A percentile compares a stretch with the other conserved stretches of the same genome.
Conservation (phyloP, 2,888 invertebrate genomes). For the Lasioglossum leucozonium region DNA sequence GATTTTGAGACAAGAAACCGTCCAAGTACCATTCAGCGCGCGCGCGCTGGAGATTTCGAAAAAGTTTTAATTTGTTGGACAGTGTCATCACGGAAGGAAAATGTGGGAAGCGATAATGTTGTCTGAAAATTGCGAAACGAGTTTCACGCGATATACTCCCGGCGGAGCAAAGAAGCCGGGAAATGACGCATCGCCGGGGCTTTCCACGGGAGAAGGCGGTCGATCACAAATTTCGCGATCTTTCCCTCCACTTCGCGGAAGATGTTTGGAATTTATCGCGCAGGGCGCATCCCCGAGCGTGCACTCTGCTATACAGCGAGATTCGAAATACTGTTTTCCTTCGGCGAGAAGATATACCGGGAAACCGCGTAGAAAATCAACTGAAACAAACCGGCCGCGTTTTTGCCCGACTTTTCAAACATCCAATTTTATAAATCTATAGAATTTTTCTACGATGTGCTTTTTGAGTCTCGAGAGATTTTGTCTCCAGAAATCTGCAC, state of each 20-base stretch:
- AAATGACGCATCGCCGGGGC: constrained; percentile 55
- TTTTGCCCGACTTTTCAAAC: constrained; percentile 22
- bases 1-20: no score
- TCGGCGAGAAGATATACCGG: neutral
- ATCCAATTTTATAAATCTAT: neutral
- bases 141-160: constrained; percentile 40
- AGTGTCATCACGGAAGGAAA: neutral
- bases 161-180: constrained; percentile 34
- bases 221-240: constrained; percentile 63
- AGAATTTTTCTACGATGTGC: neutral
- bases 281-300: constrained; percentile 27
- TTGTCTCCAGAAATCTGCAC: neutral
- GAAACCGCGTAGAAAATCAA: constrained; percentile 40
- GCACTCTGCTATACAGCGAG: constrained; percentile 37
- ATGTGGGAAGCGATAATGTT: constrained; percentile 51
- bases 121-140: constrained; percentile 57
- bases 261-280: constrained; percentile 63
- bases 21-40: neutral
- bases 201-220: constrained; percentile 48
- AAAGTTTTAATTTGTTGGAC: neutral
- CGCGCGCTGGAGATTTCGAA: neutral
- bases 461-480: neutral
- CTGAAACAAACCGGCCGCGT: constrained; percentile 29
- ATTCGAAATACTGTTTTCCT: constrained; percentile 50
- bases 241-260: constrained; percentile 46